phyloP scores from a whole-genome alignment of 2,888 invertebrate species.

The Nymphalis urticae region DNA sequence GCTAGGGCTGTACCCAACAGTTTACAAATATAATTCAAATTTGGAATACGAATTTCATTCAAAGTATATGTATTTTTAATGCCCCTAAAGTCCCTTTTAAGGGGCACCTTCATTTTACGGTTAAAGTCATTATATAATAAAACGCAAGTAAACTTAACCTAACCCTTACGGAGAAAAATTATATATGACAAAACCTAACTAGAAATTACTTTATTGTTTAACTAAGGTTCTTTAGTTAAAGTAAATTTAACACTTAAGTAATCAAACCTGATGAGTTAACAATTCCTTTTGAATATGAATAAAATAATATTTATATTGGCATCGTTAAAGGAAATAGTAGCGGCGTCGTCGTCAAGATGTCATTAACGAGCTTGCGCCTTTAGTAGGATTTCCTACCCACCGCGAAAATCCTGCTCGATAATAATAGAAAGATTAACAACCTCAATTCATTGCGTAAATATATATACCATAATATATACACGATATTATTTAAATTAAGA shows the following conservation, averaged over 20 bases:
- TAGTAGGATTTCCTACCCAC: constrained; percentile 41
- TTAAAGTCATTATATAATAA: too few species aligned
- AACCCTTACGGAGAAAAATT: too few species aligned
- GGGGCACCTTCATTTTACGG: too few species aligned
- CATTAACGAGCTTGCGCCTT: constrained; percentile 35
- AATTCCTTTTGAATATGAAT: constrained; percentile 1
- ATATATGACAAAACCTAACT: too few species aligned
- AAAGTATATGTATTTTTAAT: too few species aligned
- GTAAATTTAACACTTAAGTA: background rate
- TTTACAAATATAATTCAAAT: too few species aligned
- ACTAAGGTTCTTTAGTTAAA: too few species aligned
- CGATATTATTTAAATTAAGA: background rate
- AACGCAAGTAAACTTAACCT: too few species aligned
- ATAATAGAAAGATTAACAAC: constrained; percentile 19
- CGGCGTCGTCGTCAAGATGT: constrained; percentile 33
- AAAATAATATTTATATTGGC: constrained; percentile 11
- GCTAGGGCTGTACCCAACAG: too few species aligned
- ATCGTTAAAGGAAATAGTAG: constrained; percentile 33
- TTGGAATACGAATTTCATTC: too few species aligned
- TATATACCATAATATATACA: background rate
- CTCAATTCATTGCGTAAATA: constrained; percentile 1
- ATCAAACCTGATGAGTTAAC: background rate
- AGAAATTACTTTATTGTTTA: too few species aligned
- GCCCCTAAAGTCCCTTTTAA: too few species aligned
- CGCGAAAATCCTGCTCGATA: constrained; percentile 41